Conservation (phyloP, 2,113 vertebrate genomes). For the Neoarius graeffei region DNA sequence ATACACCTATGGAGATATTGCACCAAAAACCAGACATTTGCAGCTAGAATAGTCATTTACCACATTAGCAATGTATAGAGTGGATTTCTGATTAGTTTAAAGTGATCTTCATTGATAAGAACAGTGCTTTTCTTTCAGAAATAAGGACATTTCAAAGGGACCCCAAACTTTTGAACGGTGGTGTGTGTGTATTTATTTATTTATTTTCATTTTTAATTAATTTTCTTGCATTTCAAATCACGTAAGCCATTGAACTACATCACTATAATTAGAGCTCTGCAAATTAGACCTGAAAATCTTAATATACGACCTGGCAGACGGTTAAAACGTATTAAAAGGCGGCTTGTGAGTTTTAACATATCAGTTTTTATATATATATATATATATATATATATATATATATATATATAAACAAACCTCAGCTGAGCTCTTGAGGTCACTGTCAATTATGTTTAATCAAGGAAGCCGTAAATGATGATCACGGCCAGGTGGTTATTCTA, state of each 20-base stretch:
- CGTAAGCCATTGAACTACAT: background rate
- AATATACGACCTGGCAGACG: background rate
- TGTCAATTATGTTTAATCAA: background rate
- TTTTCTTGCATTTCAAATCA: background rate
- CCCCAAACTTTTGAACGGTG: no score
- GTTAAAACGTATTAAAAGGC: background rate
- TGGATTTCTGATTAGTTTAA: no score
- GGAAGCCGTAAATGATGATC: background rate
- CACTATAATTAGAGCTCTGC: background rate
- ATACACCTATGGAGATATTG: no score
- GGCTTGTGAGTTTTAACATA: background rate
- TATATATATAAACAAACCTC: background rate
- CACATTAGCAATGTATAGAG: no score
- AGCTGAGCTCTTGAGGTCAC: background rate
- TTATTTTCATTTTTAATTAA: background rate
- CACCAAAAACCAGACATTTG: no score
- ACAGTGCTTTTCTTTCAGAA: no score
- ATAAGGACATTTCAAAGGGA: no score
- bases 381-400: no score
- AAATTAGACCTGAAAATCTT: background rate
- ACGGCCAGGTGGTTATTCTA: background rate
- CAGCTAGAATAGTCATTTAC: no score
- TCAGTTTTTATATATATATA: no score
- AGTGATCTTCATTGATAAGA: no score
- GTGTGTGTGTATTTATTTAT: no score